Percentiles rank a stretch among this genome's conserved stretches.
Evolutionary conservation across 2,888 invertebrate species (phyloP).

Genomic region (Herminia tarsipennalis): DNA sequence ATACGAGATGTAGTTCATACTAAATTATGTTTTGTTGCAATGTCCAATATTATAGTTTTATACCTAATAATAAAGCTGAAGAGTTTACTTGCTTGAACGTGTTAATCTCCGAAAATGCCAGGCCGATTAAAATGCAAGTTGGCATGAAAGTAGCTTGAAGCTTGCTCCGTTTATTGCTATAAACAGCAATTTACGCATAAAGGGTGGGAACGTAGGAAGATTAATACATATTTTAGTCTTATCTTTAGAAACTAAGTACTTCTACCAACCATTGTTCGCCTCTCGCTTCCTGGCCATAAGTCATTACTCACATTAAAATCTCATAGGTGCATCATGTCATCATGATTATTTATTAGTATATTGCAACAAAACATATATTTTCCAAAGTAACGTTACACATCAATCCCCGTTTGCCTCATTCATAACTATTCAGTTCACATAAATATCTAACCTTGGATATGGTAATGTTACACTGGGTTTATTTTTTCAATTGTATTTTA

Average conservation of each 20-base stretch:
- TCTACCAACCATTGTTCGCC: too few species aligned
- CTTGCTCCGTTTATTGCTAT: too few species aligned
- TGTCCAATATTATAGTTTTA: not conserved
- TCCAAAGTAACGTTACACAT: constrained; percentile 1
- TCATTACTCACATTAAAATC: not conserved
- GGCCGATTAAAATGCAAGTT: too few species aligned
- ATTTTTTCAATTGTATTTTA: not conserved
- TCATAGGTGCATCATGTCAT: too few species aligned
- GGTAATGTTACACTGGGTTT: not conserved
- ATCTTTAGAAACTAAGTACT: not conserved
- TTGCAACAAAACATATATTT: constrained; percentile 25
- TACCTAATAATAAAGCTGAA: too few species aligned
- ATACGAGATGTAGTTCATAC: not conserved
- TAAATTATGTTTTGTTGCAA: not conserved
- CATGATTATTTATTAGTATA: constrained; percentile 12
- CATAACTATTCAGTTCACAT: constrained; percentile 20
- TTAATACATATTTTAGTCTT: too few species aligned
- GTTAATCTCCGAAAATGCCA: too few species aligned
- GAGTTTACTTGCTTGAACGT: too few species aligned
- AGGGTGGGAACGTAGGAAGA: too few species aligned
- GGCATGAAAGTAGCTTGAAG: too few species aligned
- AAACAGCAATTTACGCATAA: too few species aligned
- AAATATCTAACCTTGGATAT: constrained; percentile 6
- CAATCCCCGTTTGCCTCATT: constrained; percentile 5
- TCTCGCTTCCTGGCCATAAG: too few species aligned